Conservation (phyloP, 2,888 invertebrate species). For the Dermolepida albohirtum region DNA sequence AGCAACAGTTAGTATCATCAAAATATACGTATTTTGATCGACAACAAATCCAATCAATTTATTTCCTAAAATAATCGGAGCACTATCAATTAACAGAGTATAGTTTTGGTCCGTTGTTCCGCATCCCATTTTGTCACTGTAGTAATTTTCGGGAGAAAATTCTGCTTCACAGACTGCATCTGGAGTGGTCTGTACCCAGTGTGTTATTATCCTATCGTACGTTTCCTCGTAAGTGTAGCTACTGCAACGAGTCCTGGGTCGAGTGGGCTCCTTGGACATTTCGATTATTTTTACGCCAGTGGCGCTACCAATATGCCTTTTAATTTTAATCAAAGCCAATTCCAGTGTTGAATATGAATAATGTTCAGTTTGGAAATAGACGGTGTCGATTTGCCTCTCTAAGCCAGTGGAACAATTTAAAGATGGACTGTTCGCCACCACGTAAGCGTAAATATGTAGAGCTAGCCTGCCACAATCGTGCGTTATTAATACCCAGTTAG, state of each 20-base stretch:
- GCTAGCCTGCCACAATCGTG: neutral
- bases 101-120: neutral
- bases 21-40: neutral
- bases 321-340: neutral
- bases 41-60: slow-evolving; percentile 8
- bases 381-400: neutral
- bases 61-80: neutral
- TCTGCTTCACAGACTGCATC: neutral
- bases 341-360: neutral
- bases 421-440: slow-evolving; percentile 3
- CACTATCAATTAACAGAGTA: neutral
- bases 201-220: too few relatives aligned
- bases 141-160: neutral
- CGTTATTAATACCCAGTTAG: neutral
- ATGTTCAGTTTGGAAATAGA: slow-evolving; percentile 7
- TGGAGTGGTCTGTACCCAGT: neutral
- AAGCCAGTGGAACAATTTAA: slow-evolving; percentile 1
- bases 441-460: neutral
- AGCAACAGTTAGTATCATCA: slow-evolving; percentile 3
- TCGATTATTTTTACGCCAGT: neutral
- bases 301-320: neutral
- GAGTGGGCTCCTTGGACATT: too few relatives aligned
- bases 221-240: too few relatives aligned
- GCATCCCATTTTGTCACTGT: neutral
- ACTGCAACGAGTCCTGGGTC: too few relatives aligned